These are phyloP conservation scores for Bungarus multicinctus DNA, from an alignment of 2,113 vertebrate species.

Conservation along the genomic window DNA sequence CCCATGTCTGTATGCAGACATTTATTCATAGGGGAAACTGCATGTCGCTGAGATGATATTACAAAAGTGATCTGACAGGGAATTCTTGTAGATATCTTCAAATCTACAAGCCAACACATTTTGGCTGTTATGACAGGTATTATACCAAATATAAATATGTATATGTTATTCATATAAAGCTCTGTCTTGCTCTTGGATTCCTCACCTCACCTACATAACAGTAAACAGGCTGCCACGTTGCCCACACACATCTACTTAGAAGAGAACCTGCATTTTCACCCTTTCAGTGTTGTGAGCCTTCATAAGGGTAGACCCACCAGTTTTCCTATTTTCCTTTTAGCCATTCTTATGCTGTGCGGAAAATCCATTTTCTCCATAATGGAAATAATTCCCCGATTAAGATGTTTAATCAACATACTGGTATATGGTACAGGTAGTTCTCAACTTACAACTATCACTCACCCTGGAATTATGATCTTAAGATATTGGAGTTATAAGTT, in stretches of 20 bases:
- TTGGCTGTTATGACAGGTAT: background rate
- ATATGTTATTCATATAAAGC: background rate
- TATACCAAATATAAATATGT: background rate
- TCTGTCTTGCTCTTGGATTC: background rate
- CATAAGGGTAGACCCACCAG: background rate
- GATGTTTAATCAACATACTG: background rate
- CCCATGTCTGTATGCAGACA: background rate
- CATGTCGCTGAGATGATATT: background rate
- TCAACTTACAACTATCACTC: background rate
- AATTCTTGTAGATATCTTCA: background rate
- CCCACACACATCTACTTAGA: background rate
- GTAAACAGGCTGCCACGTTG: constrained; percentile 9
- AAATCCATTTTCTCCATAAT: background rate
- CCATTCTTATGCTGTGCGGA: background rate
- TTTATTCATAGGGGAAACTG: background rate
- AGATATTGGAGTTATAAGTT: background rate
- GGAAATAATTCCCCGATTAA: background rate
- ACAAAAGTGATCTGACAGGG: background rate
- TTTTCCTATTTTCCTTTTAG: background rate
- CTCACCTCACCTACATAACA: background rate
- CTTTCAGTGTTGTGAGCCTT: background rate
- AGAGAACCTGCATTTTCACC: background rate
- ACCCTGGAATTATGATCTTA: background rate
- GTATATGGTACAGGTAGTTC: background rate
- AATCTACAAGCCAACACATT: background rate